phyloP scores from a whole-genome alignment of 2,797 vertebrate species.

The Limosa lapponica region DNA sequence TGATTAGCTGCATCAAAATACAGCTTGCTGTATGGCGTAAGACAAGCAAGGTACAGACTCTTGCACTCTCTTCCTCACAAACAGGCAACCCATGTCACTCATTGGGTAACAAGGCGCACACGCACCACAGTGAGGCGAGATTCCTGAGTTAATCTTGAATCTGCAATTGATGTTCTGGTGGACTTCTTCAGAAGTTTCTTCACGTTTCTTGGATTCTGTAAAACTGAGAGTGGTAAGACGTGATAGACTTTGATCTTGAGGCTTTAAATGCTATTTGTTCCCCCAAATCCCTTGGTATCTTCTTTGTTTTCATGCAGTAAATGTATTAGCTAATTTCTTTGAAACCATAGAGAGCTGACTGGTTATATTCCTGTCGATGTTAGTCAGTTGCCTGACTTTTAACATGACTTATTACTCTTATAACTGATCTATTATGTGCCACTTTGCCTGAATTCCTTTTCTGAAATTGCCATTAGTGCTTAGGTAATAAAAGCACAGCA shows the following conservation, averaged over 20 bases:
- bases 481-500: slow-evolving; percentile 48
- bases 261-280: neutral
- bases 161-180: neutral
- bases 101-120: accelerated
- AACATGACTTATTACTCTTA: neutral
- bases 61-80: neutral
- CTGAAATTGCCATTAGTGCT: slow-evolving; percentile 54
- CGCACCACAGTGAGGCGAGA: neutral
- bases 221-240: neutral
- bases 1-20: neutral
- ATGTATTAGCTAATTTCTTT: neutral
- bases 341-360: neutral
- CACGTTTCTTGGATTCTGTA: neutral
- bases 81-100: neutral
- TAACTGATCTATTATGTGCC: neutral
- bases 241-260: neutral
- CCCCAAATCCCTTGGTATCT: neutral
- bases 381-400: neutral
- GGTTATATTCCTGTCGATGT: neutral
- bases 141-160: neutral
- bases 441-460: slow-evolving; percentile 41
- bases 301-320: neutral
- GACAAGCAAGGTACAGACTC: neutral
- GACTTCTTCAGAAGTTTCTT: neutral
- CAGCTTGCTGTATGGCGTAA: neutral